Conservation (phyloP, 2,797 vertebrate species). For the Rhinella marina region DNA sequence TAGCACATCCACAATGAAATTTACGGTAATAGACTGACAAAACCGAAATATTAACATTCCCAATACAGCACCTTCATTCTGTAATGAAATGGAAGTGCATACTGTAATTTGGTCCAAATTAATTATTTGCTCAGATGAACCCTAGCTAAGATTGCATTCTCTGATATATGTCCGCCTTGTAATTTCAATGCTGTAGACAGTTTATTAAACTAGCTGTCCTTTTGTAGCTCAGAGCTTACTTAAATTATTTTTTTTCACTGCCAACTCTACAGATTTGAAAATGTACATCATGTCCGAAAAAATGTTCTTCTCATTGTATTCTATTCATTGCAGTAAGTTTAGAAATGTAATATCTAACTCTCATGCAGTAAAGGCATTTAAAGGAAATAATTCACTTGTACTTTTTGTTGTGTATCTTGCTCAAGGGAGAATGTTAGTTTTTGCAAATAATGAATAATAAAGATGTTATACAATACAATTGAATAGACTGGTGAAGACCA, state of each 20-base stretch:
- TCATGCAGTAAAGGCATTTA: conserved; percentile 31
- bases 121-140: conserved; percentile 58
- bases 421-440: conserved; percentile 37
- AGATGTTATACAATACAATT: conserved; percentile 2
- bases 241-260: conserved; percentile 33
- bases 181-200: conserved; percentile 45
- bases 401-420: conserved; percentile 33
- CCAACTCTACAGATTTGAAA: conserved; percentile 27
- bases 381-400: conserved; percentile 29
- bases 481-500: conserved; percentile 5
- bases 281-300: conserved; percentile 36
- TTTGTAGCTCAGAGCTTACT: conserved; percentile 21
- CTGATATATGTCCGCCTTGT: conserved; percentile 47
- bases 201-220: conserved; percentile 53
- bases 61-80: conserved; percentile 18
- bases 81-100: conserved; percentile 44
- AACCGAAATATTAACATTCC: conserved; percentile 48
- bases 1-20: conserved; percentile 20
- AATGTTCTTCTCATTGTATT: conserved; percentile 40
- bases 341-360: conserved; percentile 28
- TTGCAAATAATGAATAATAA: conserved; percentile 43
- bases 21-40: conserved; percentile 37
- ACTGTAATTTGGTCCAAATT: conserved; percentile 52
- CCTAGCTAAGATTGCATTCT: conserved; percentile 44
- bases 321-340: conserved; percentile 28